phyloP scores from a whole-genome alignment of 2,888 invertebrate genomes.

The Sinodicranocentrus sp. region DNA sequence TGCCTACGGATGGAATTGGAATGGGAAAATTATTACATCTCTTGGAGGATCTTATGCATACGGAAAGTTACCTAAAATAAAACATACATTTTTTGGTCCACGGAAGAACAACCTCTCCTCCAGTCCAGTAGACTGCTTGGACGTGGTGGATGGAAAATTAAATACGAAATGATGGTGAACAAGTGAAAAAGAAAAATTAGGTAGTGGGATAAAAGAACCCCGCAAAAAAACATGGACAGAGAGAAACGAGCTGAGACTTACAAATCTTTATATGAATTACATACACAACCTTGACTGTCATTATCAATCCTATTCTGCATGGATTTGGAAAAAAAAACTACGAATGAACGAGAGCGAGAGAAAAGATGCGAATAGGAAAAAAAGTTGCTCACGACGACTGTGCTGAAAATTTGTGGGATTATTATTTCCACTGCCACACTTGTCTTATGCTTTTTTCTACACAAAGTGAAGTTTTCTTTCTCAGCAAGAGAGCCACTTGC shows the following conservation, averaged over 20 bases:
- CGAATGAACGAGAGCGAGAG: not conserved
- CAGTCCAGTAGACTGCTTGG: conserved; percentile 3
- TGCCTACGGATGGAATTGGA: conserved; percentile 1
- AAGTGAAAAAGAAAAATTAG: conserved; percentile 25
- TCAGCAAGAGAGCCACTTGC: not conserved
- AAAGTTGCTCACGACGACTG: not conserved
- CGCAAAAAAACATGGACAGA: not conserved
- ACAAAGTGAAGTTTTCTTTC: not conserved
- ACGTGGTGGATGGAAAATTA: conserved; percentile 25
- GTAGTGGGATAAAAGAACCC: not conserved
- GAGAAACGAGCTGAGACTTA: not conserved
- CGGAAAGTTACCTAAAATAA: not conserved
- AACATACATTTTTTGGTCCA: not conserved
- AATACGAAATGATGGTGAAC: conserved; percentile 25
- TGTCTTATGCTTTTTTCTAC: not conserved
- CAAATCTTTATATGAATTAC: conserved; percentile 17
- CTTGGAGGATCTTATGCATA: not conserved
- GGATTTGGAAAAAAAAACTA: conserved; percentile 9
- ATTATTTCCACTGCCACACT: not conserved
- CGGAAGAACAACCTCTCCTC: not conserved
- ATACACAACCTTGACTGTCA: conserved; percentile 63
- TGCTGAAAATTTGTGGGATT: not conserved
- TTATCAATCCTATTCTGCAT: conserved; percentile 47
- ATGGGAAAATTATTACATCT: conserved; percentile 38
- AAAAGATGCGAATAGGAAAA: not conserved